Percentiles rank a stretch among this genome's conserved stretches.
Conservation (phyloP, 1,140 invertebrate species). For the Drosophila lowei region DNA sequence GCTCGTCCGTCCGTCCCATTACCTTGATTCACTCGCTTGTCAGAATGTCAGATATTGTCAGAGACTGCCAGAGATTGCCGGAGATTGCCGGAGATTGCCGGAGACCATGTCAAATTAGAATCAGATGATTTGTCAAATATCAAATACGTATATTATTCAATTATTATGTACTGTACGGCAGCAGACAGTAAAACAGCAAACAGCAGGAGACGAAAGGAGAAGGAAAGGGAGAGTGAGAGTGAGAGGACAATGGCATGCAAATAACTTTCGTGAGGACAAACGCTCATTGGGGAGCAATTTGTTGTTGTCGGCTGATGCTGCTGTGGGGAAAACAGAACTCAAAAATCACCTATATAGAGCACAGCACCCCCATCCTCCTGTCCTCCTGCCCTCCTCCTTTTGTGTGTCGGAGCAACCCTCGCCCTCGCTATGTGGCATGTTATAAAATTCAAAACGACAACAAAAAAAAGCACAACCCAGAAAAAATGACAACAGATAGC, state of each 20-base stretch:
- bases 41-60: conserved; percentile 12
- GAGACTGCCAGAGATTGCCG: no score
- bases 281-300: conserved; percentile 79
- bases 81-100: conserved; percentile 37
- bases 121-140: conserved; percentile 74
- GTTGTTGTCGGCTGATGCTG: conserved; percentile 22
- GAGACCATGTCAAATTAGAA: conserved; percentile 76
- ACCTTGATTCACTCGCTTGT: conserved; percentile 32
- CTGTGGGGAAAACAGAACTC: conserved; percentile 30
- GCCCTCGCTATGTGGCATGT: conserved; percentile 42
- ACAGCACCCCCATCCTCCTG: neutral
- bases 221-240: no score
- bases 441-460: conserved; percentile 65
- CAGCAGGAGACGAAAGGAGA: neutral
- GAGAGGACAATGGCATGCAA: conserved; percentile 56
- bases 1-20: conserved; percentile 16
- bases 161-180: conserved; percentile 64
- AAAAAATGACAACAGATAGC: no score
- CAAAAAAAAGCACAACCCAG: conserved; percentile 12
- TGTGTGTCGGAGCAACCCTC: conserved; percentile 41
- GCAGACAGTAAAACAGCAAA: conserved; percentile 16
- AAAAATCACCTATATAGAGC: conserved; percentile 55
- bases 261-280: conserved; percentile 65
- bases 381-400: no score
- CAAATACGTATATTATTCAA: conserved; percentile 81